These are phyloP conservation scores for Pyrrhosoma nymphula DNA, from an alignment of 2,888 invertebrate species.

Conservation along the genomic window DNA sequence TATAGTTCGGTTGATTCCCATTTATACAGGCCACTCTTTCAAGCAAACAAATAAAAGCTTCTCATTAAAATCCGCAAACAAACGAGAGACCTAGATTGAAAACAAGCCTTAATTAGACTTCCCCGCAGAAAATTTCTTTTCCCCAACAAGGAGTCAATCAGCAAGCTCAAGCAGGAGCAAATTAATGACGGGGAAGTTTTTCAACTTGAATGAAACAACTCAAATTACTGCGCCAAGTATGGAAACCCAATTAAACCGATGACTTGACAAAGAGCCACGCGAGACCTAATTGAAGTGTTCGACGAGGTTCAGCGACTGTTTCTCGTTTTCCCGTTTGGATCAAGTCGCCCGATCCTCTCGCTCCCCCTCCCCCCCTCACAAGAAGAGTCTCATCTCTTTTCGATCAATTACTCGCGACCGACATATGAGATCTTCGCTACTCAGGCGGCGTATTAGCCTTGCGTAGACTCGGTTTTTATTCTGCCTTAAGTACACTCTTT, in stretches of 20 bases:
- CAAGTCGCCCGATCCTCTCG: not conserved
- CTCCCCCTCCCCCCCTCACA: not conserved
- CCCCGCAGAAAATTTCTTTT: constrained; percentile 10
- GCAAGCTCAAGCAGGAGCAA: not conserved
- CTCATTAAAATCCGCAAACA: constrained; percentile 2
- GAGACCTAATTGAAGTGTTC: constrained; percentile 11
- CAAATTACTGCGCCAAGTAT: not conserved
- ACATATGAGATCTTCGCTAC: not conserved
- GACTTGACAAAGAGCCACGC: constrained; percentile 27
- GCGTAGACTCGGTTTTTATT: not conserved
- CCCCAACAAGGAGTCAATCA: not conserved
- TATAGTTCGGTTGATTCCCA: not conserved
- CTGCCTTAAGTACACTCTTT: not conserved
- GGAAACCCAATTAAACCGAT: constrained; percentile 36
- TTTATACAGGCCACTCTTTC: not conserved
- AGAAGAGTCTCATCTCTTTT: not conserved
- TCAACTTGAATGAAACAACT: constrained; percentile 26
- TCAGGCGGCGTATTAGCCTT: not conserved
- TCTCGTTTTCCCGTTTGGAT: constrained; percentile 17
- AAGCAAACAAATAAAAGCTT: not conserved
- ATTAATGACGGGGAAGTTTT: constrained; percentile 31
- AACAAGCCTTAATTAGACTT: constrained; percentile 32
- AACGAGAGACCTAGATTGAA: constrained; percentile 20
- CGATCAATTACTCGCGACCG: constrained; percentile 39
- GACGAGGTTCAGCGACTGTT: constrained; percentile 18